These are phyloP conservation scores for Phania funesta DNA, from an alignment of 2,888 invertebrate genomes.

Conservation along the genomic window DNA sequence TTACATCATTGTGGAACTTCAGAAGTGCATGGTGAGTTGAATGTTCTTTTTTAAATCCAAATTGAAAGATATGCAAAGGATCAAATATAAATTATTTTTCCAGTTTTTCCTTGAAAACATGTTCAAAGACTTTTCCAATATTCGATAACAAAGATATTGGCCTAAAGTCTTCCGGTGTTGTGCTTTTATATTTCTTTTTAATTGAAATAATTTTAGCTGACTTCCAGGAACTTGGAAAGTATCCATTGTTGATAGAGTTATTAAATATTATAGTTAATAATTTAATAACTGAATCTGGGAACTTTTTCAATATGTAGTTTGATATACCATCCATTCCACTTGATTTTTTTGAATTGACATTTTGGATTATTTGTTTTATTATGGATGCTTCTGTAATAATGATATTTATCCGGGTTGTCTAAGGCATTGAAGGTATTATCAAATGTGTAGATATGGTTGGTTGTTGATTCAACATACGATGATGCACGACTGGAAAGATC, in stretches of 20 bases:
- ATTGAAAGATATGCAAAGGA: neutral
- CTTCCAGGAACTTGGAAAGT: neutral
- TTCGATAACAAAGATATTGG: neutral
- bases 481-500: neutral
- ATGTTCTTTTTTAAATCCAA: neutral
- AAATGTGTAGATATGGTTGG: neutral
- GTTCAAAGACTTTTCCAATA: neutral
- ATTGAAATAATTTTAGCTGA: neutral
- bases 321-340: no score
- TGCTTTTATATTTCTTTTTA: neutral
- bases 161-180: neutral
- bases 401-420: neutral
- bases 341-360: slow-evolving; percentile 5
- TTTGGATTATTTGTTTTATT: neutral
- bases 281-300: neutral
- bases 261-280: no score
- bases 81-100: neutral
- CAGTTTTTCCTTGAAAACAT: neutral
- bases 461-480: neutral
- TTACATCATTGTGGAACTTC: neutral
- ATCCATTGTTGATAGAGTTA: neutral
- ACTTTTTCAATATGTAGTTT: neutral
- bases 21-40: slow-evolving; percentile 1
- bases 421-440: neutral
- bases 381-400: neutral